Evolutionary conservation across 2,797 vertebrate species (phyloP), one percentile per base, ranked within the genome.

Genomic region (Danio aesculapii): DNA sequence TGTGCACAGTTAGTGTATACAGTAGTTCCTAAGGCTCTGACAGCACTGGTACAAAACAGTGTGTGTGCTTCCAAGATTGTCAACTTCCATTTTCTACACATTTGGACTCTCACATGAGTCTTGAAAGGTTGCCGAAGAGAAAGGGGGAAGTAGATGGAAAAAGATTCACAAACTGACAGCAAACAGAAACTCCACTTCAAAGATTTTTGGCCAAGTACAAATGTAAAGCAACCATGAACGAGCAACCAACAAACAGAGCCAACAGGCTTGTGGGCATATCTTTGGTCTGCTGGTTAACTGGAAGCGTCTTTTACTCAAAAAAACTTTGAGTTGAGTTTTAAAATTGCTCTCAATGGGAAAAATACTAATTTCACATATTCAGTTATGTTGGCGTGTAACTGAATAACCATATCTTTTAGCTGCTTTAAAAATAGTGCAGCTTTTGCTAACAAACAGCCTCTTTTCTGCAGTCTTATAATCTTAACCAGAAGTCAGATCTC

Each of bases 201-300:
- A 46, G n/a, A 7, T 43, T 16, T 41, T 46, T 9, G 16, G 6
- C 63, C n/a, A 64, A 64, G 62, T 64, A 64, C n/a, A 3, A 47
- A 63, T 16, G 61, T 63, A 63, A 63, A 63, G 61, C 8, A 63
- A 39, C 39, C 14, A 63, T n/a, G 39, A 63, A 63, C 16, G 3
- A n/a, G 43, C 43, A 66, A 44, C 64, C 64, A 67, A 67, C 11
- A 67, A 67, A 12, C 63, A 21, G 44, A 67, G 64, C 44, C 44
- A 67, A 7, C 17, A 49, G 12, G 64, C 6, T 14, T 67, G 46
- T 5, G 47, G 46, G 64, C 44, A 64, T 43, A 62, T 44, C 14
- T 43, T 47, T 67, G 12, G 64, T 67, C 19, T 67, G 17, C 66
- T 68, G 46, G 46, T 68, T 50, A 30, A 68, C 46, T 50, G 61